A percentile compares a stretch with the other conserved stretches of the same genome.
Evolutionary conservation across 2,888 invertebrate genomes (phyloP).

Genomic region (Apoda limacodes): DNA sequence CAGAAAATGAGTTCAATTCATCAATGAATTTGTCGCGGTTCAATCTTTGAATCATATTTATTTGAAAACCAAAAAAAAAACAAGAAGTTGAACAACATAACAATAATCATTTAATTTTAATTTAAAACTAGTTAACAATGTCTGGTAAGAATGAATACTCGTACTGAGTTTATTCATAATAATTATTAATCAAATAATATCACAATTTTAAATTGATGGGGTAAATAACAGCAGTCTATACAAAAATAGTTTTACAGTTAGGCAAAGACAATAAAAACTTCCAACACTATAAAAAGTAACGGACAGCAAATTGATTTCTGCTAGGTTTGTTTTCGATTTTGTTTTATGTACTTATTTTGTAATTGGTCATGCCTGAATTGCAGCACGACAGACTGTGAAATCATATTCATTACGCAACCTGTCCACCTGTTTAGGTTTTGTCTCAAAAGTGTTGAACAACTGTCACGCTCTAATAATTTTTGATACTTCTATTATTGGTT

Average conservation of each 20-base stretch:
- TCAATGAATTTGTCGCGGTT: too few relatives aligned
- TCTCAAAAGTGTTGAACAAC: slow-evolving; percentile 43
- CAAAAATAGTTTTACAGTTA: too few relatives aligned
- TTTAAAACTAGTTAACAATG: slow-evolving; percentile 64
- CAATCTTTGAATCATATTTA: too few relatives aligned
- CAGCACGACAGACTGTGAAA: slow-evolving; percentile 1
- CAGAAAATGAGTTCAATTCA: too few relatives aligned
- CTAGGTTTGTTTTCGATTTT: slow-evolving; percentile 7
- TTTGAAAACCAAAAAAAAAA: too few relatives aligned
- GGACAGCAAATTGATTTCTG: too few relatives aligned
- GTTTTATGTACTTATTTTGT: slow-evolving; percentile 26
- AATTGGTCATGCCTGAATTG: slow-evolving; percentile 24
- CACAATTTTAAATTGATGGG: too few relatives aligned
- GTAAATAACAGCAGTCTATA: too few relatives aligned
- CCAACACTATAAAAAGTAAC: too few relatives aligned
- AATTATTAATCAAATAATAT: slow-evolving; percentile 7
- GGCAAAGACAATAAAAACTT: too few relatives aligned
- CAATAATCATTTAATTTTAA: slow-evolving; percentile 17
- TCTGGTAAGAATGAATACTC: slow-evolving; percentile 27
- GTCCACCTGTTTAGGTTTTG: slow-evolving; percentile 45
- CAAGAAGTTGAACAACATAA: slow-evolving; percentile 25
- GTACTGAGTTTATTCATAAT: slow-evolving; percentile 20
- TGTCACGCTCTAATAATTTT: slow-evolving; percentile 57
- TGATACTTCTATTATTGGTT: slow-evolving; percentile 36
- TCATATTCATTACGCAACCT: slow-evolving; percentile 19